Percentiles rank a stretch among this genome's conserved stretches.
These are phyloP conservation scores for Drosophila virilis DNA, from an alignment of 1,140 invertebrate genomes.

Conservation along the genomic window DNA sequence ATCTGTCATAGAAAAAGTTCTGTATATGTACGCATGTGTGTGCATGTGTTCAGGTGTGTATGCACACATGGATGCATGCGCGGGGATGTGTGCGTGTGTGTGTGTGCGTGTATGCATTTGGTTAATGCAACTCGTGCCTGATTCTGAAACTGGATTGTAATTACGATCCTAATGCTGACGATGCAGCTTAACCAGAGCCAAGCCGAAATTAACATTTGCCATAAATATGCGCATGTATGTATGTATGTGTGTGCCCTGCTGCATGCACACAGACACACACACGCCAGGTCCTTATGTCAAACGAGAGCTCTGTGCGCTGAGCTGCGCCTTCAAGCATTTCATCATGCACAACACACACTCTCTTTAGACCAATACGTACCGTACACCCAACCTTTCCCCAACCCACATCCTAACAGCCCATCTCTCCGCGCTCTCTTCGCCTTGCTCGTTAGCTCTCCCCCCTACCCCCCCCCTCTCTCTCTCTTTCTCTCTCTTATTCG, in stretches of 20 bases:
- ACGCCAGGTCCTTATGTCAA: constrained; percentile 35
- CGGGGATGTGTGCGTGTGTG: background rate
- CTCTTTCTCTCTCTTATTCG: background rate
- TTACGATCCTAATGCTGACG: constrained; percentile 36
- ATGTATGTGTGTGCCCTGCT: background rate
- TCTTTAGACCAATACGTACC: constrained; percentile 10
- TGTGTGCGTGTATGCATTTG: constrained; percentile 6
- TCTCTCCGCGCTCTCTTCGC: background rate
- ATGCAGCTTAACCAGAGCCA: constrained; percentile 6
- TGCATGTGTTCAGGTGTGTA: background rate
- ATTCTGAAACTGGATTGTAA: constrained; percentile 37
- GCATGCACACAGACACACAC: background rate
- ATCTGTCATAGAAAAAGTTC: too few relatives aligned
- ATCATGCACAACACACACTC: constrained; percentile 22
- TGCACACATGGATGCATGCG: background rate
- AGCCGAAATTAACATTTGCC: constrained; percentile 30
- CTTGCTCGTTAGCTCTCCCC: background rate
- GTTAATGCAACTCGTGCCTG: constrained; percentile 8
- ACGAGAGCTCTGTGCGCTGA: constrained; percentile 24
- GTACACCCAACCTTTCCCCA: background rate
- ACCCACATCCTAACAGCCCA: constrained; percentile 10
- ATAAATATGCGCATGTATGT: background rate
- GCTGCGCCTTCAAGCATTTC: constrained; percentile 36
- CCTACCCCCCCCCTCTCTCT: constrained; percentile 1
- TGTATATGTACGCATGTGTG: too few relatives aligned